A percentile compares a stretch with the other conserved stretches of the same genome.
Evolutionary conservation across 2,888 invertebrate species (phyloP).

Genomic region (Helobdella robusta): DNA sequence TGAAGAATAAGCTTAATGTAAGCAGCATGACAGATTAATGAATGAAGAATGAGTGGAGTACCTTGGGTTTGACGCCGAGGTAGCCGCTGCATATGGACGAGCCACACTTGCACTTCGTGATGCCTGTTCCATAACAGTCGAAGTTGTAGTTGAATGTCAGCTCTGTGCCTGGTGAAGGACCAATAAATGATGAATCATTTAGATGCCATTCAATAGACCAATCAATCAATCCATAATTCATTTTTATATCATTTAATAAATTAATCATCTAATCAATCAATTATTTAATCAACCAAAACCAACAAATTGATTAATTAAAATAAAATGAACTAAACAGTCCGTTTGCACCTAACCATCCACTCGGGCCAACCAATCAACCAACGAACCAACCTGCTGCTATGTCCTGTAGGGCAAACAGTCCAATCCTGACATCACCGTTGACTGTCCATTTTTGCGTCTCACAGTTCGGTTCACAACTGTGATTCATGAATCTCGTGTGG

Average conservation of each 20-base stretch:
- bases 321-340: too few relatives aligned
- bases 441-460: constrained; percentile 94
- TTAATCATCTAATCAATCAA: too few relatives aligned
- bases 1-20: background rate
- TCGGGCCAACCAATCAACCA: too few relatives aligned
- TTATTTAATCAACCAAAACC: too few relatives aligned
- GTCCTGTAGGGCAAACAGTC: constrained; percentile 72
- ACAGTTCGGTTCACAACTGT: constrained; percentile 88
- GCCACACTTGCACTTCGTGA: constrained; percentile 76
- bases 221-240: too few relatives aligned
- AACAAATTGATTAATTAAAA: too few relatives aligned
- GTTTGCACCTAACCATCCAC: too few relatives aligned
- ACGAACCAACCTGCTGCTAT: constrained; percentile 57
- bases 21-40: background rate
- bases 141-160: constrained; percentile 90
- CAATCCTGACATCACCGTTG: constrained; percentile 77
- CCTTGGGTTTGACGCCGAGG: constrained; percentile 62
- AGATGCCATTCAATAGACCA: too few relatives aligned
- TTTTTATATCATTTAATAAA: too few relatives aligned
- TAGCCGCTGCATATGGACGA: constrained; percentile 78
- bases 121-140: constrained; percentile 66
- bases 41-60: constrained; percentile 28
- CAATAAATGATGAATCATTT: constrained; percentile 35
- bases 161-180: constrained; percentile 64
- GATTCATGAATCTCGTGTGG: constrained; percentile 73